phyloP scores from a whole-genome alignment of 2,113 vertebrate species.

The Labeo catla region DNA sequence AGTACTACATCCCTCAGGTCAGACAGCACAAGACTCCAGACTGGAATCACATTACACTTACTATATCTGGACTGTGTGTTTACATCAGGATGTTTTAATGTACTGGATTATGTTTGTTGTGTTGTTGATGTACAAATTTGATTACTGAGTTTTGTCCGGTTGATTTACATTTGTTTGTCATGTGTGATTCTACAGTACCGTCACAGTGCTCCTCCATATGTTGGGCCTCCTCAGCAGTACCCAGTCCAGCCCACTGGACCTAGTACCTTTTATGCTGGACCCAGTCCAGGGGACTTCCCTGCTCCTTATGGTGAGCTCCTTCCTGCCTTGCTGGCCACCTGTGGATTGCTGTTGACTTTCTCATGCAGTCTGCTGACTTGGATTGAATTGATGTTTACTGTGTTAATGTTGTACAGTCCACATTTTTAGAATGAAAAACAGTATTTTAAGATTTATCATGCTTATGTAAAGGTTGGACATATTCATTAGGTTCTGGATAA shows the following conservation, averaged over 20 bases:
- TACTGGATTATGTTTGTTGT: not conserved
- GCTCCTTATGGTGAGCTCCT: slow-evolving; percentile 87
- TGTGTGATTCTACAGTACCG: slow-evolving; percentile 82
- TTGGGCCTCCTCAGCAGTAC: slow-evolving; percentile 95
- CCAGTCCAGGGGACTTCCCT: slow-evolving; percentile 93
- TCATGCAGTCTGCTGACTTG: not conserved
- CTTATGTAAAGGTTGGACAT: not conserved
- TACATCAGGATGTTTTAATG: slow-evolving; percentile 8
- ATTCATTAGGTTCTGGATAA: not conserved
- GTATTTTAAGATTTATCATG: not conserved
- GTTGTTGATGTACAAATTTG: not conserved
- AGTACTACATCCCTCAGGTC: slow-evolving; percentile 96
- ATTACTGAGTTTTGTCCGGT: not conserved
- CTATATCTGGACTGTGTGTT: slow-evolving; percentile 13
- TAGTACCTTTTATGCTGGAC: slow-evolving; percentile 91
- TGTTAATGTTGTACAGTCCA: not conserved
- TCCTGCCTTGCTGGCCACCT: too few species aligned
- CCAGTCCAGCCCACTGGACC: slow-evolving; percentile 91
- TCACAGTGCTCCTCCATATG: slow-evolving; percentile 88
- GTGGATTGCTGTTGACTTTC: not conserved
- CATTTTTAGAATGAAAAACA: not conserved
- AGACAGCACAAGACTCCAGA: not conserved
- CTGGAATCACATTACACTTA: not conserved
- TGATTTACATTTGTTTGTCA: not conserved
- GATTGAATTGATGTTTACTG: not conserved